Evolutionary conservation across 2,888 invertebrate genomes (phyloP).

Genomic region (Noctua janthina): DNA sequence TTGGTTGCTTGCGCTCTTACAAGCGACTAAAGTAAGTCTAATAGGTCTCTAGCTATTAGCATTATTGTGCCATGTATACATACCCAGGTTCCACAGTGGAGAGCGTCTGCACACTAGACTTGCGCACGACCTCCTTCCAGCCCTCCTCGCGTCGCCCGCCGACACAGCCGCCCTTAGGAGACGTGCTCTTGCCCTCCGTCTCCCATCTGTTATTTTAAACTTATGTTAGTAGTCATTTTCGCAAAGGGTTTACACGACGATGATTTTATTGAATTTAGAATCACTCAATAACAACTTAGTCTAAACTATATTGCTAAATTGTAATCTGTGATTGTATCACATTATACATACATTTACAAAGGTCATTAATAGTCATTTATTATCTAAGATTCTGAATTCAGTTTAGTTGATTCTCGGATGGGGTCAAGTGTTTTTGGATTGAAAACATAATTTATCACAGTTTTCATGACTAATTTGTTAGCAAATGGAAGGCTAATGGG

Average conservation of each 20-base stretch:
- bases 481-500: no score
- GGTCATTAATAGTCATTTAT: no score
- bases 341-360: no score
- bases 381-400: conserved; percentile 12
- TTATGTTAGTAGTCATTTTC: conserved; percentile 19
- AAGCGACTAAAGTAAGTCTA: background rate
- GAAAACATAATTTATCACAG: background rate
- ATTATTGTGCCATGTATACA: conserved; percentile 40
- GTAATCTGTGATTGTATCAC: no score
- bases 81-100: conserved; percentile 88
- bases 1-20: background rate
- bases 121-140: conserved; percentile 99
- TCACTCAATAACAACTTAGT: background rate
- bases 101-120: conserved; percentile 92
- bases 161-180: conserved; percentile 91
- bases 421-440: background rate
- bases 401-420: background rate
- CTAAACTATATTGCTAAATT: no score
- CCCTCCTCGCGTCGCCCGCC: conserved; percentile 95
- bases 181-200: conserved; percentile 89
- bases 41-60: background rate
- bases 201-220: conserved; percentile 81
- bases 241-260: background rate
- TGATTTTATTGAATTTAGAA: conserved; percentile 19
- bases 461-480: background rate